These are phyloP conservation scores for Lycia hirtaria DNA, from an alignment of 2,888 invertebrate species.

Conservation along the genomic window DNA sequence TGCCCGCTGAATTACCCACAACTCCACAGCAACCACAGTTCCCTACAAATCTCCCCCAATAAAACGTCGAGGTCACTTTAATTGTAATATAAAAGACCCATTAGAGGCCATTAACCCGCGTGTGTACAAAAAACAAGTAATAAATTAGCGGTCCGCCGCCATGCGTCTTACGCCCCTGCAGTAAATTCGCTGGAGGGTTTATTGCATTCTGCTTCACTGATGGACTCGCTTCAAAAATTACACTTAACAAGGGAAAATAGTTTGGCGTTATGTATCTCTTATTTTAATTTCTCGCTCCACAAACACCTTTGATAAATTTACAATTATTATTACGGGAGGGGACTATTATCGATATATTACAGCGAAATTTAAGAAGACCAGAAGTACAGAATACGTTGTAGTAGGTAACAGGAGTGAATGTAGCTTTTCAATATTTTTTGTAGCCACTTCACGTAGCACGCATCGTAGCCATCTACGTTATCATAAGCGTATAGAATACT, in stretches of 20 bases:
- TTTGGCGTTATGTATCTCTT: no score
- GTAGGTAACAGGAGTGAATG: no score
- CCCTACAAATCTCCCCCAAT: slow-evolving; percentile 46
- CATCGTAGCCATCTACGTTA: no score
- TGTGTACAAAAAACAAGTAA: slow-evolving; percentile 78
- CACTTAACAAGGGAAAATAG: not conserved
- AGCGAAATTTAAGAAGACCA: no score
- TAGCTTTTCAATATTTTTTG: no score
- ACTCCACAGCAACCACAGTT: slow-evolving; percentile 37
- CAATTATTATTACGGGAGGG: no score
- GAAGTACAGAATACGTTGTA: no score
- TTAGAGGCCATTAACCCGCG: slow-evolving; percentile 75
- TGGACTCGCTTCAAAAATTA: slow-evolving; percentile 12
- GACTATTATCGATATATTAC: no score
- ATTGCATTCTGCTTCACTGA: slow-evolving; percentile 35
- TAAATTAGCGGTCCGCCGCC: slow-evolving; percentile 73
- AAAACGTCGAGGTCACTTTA: slow-evolving; percentile 64
- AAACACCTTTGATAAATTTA: no score
- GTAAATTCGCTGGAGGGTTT: slow-evolving; percentile 56
- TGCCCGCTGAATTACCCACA: slow-evolving; percentile 24
- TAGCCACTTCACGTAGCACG: no score
- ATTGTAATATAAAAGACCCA: slow-evolving; percentile 74
- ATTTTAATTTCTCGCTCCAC: no score
- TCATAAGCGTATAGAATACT: no score
- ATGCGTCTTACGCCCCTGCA: slow-evolving; percentile 68